These are phyloP conservation scores for Hexactinellida sp. DNA, from an alignment of 37 sponge, comb jelly and placozoan genomes.

Conservation along the genomic window DNA sequence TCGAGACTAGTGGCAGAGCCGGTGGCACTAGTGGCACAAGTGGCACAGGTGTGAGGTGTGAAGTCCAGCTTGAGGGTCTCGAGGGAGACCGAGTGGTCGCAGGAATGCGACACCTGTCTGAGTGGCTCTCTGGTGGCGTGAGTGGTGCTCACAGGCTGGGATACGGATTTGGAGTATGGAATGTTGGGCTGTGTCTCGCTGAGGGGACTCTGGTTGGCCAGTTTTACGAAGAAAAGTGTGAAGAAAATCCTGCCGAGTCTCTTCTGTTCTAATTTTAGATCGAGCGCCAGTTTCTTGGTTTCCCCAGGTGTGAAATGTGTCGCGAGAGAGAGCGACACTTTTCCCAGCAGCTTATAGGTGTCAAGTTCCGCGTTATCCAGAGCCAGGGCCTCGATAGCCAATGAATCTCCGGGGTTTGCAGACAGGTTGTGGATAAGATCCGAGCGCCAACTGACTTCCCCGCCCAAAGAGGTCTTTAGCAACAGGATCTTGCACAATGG, in stretches of 20 bases:
- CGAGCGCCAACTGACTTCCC: neutral
- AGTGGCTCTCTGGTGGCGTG: neutral
- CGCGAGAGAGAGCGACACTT: neutral
- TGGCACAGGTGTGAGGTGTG: neutral
- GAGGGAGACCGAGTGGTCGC: neutral
- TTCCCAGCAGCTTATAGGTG: neutral
- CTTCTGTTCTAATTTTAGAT: neutral
- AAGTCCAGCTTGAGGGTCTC: neutral
- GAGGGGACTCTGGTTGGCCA: neutral
- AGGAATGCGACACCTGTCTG: neutral
- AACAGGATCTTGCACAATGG: neutral
- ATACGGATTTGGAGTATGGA: neutral
- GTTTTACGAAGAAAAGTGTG: constrained; percentile 10
- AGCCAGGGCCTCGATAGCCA: neutral
- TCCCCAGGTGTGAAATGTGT: neutral
- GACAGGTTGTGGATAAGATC: neutral
- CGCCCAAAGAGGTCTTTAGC: neutral
- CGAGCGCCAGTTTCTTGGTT: neutral
- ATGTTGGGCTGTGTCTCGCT: neutral
- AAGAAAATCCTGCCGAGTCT: neutral
- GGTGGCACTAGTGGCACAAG: neutral
- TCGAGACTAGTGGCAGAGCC: too few relatives aligned
- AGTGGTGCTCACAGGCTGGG: neutral
- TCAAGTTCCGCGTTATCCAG: neutral
- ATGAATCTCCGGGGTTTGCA: neutral